These are phyloP conservation scores for Crotalus viridis DNA, from an alignment of 2,113 vertebrate genomes.

Conservation along the genomic window DNA sequence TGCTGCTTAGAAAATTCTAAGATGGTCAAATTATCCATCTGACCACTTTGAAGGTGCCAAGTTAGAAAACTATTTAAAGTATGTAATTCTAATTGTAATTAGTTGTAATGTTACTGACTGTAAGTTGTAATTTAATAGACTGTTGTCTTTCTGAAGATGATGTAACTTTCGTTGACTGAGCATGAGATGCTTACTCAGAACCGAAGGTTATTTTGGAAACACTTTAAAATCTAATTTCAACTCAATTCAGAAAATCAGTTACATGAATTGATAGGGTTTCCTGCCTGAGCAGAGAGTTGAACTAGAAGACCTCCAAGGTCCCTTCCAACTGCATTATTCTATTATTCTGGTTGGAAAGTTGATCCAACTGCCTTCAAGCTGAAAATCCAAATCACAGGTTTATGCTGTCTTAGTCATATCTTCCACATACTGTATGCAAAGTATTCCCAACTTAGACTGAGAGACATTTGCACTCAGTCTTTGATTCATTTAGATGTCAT, in stretches of 20 bases:
- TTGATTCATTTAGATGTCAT: not conserved
- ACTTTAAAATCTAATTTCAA: not conserved
- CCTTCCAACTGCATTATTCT: too few species aligned
- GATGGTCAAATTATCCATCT: not conserved
- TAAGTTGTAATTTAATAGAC: not conserved
- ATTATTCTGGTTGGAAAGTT: not conserved
- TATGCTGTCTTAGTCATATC: not conserved
- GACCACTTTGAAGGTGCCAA: not conserved
- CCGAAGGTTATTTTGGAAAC: not conserved
- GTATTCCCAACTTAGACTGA: not conserved
- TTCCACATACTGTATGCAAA: not conserved
- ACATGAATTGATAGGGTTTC: not conserved
- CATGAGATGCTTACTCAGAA: not conserved
- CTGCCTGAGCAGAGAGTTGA: too few species aligned
- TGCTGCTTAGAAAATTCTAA: not conserved
- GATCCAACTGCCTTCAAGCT: not conserved
- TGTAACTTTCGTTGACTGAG: not conserved
- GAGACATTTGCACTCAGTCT: not conserved
- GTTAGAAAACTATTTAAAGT: not conserved
- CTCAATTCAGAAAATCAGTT: not conserved
- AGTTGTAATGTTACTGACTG: not conserved
- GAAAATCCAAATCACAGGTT: not conserved
- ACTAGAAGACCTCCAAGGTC: not conserved
- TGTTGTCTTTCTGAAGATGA: not conserved
- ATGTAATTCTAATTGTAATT: not conserved